A percentile compares a stretch with the other conserved stretches of the same genome.
phyloP scores from a whole-genome alignment of 2,888 invertebrate genomes.

The Pseudococcus viburni region DNA sequence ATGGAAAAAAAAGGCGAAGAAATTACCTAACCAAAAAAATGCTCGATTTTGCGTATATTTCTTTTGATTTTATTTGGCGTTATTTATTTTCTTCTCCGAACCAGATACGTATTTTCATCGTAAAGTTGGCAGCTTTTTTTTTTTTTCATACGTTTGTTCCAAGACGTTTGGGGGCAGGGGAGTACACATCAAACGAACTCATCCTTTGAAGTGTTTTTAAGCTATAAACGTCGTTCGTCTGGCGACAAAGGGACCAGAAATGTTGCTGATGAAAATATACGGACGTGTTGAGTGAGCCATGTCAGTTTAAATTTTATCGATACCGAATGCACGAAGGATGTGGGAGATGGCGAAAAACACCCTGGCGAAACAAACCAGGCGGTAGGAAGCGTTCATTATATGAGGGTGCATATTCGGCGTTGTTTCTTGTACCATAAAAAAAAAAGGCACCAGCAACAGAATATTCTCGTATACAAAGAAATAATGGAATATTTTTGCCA shows the following conservation, averaged over 20 bases:
- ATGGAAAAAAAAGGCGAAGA: background rate
- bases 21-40: background rate
- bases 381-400: constrained; percentile 35
- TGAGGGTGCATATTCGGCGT: constrained; percentile 23
- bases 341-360: background rate
- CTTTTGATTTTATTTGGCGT: constrained; percentile 4
- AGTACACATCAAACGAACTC: constrained; percentile 12
- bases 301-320: constrained; percentile 51
- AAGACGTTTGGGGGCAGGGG: background rate
- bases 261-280: constrained; percentile 33
- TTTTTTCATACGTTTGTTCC: background rate
- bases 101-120: background rate
- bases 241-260: constrained; percentile 19
- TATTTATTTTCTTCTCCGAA: constrained; percentile 14
- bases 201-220: constrained; percentile 38
- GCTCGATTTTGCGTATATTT: constrained; percentile 8
- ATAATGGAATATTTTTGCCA: constrained; percentile 20
- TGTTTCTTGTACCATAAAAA: constrained; percentile 12
- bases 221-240: constrained; percentile 38
- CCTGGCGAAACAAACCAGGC: background rate
- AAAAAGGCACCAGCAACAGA: background rate
- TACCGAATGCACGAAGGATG: background rate
- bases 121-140: background rate
- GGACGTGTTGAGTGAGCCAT: constrained; percentile 55
- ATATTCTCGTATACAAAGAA: constrained; percentile 7